Evolutionary conservation across 2,113 vertebrate genomes (phyloP).

Genomic region (Alligator sinensis): DNA sequence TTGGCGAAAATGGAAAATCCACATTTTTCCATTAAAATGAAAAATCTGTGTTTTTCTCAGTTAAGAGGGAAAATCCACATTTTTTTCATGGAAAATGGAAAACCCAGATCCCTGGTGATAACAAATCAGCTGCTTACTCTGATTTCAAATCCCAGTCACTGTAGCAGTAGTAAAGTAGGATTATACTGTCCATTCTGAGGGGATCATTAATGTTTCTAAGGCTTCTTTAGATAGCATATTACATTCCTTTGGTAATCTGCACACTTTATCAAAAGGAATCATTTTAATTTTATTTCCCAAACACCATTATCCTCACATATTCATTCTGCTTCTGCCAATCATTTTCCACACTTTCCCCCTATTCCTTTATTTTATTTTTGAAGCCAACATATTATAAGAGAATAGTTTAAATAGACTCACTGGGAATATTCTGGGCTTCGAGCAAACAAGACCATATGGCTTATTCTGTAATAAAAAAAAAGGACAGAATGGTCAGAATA

Average conservation of each 20-base stretch:
- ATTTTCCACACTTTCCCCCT: background rate
- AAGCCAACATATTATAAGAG: background rate
- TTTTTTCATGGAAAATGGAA: no score
- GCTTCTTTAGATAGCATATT: background rate
- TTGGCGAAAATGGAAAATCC: no score
- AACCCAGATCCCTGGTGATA: no score
- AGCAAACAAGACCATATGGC: slow-evolving; percentile 81
- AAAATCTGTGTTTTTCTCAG: no score
- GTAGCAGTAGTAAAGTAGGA: background rate
- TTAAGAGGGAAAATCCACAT: no score
- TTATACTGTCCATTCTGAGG: background rate
- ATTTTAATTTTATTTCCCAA: background rate
- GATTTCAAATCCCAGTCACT: no score
- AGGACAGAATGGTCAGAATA: background rate
- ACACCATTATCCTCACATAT: background rate
- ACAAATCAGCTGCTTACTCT: no score
- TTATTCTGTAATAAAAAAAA: slow-evolving; percentile 73
- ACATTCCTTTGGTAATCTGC: background rate
- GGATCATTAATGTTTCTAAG: background rate
- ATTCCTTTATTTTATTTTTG: background rate
- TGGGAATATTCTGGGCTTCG: slow-evolving; percentile 85
- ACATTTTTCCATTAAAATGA: no score
- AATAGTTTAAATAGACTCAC: slow-evolving; percentile 81
- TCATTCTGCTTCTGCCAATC: background rate
- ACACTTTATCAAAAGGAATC: background rate